Evolutionary conservation across 2,113 vertebrate species (phyloP).

Genomic region (Grammomys surdaster): DNA sequence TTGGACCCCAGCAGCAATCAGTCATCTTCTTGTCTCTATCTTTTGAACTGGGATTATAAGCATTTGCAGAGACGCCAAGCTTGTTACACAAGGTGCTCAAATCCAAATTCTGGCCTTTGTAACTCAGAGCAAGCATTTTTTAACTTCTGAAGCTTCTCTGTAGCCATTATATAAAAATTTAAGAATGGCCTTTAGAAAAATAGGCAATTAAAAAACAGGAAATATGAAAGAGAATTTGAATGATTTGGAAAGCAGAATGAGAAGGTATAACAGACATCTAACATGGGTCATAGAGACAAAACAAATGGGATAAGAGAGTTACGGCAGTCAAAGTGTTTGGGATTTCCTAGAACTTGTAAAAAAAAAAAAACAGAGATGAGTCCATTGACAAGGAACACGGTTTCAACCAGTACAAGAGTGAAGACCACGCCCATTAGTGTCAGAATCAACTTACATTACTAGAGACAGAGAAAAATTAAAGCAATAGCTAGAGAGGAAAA

Average conservation of each 20-base stretch:
- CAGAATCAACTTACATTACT: neutral
- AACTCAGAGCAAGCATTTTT: neutral
- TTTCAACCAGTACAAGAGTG: neutral
- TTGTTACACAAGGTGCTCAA: neutral
- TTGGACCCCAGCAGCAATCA: neutral
- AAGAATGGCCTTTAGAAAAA: neutral
- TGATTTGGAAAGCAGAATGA: neutral
- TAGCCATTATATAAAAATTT: neutral
- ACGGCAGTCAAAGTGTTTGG: neutral
- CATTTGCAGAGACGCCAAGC: too few relatives aligned
- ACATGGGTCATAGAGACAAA: neutral
- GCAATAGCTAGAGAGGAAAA: neutral
- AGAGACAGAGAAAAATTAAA: conserved; percentile 18
- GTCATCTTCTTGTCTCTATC: neutral
- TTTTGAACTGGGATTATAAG: neutral
- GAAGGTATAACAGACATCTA: neutral
- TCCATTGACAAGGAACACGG: neutral
- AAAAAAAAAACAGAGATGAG: neutral
- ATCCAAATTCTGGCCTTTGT: neutral
- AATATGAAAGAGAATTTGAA: neutral
- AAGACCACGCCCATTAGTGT: neutral
- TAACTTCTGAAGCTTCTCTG: neutral
- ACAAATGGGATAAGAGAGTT: neutral
- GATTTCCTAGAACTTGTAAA: conserved; percentile 43
- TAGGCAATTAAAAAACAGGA: neutral